A percentile compares a stretch with the other conserved stretches of the same genome.
These are phyloP conservation scores for Physella acuta DNA, from an alignment of 1,140 invertebrate species.

Conservation along the genomic window DNA sequence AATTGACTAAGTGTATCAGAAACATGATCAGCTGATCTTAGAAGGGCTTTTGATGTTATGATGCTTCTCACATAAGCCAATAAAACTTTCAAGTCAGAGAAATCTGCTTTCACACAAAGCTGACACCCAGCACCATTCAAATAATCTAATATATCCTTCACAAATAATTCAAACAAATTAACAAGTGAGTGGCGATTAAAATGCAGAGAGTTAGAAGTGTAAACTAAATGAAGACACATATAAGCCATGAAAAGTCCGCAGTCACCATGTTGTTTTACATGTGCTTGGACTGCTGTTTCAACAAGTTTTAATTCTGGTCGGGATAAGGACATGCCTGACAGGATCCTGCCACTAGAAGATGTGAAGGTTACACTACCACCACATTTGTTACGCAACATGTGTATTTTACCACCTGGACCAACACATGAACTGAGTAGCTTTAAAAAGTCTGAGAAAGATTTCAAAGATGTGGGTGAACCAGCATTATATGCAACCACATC, in stretches of 20 bases:
- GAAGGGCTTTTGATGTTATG: constrained; percentile 28
- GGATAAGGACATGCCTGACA: constrained; percentile 28
- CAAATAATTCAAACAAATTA: constrained; percentile 30
- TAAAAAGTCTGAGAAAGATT: constrained; percentile 20
- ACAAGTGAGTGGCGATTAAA: constrained; percentile 23
- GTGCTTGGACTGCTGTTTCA: constrained; percentile 30
- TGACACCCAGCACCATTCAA: constrained; percentile 25
- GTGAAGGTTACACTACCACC: constrained; percentile 37
- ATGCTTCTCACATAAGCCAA: constrained; percentile 32
- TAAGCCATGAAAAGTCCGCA: constrained; percentile 31
- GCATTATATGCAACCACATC: background rate
- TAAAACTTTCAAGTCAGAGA: constrained; percentile 32
- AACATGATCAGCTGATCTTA: constrained; percentile 21
- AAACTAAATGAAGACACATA: constrained; percentile 27
- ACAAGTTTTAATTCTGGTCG: constrained; percentile 36
- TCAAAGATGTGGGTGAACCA: constrained; percentile 1
- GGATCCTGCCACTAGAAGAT: constrained; percentile 26
- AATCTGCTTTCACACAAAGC: constrained; percentile 23
- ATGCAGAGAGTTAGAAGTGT: constrained; percentile 23
- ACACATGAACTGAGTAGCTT: constrained; percentile 25
- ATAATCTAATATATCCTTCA: constrained; percentile 23
- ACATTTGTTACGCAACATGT: constrained; percentile 33
- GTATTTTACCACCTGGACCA: constrained; percentile 34
- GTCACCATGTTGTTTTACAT: constrained; percentile 33
- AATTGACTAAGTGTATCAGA: constrained; percentile 26